These are phyloP conservation scores for Xanthorhoe designata DNA, from an alignment of 2,888 invertebrate species.

Conservation along the genomic window DNA sequence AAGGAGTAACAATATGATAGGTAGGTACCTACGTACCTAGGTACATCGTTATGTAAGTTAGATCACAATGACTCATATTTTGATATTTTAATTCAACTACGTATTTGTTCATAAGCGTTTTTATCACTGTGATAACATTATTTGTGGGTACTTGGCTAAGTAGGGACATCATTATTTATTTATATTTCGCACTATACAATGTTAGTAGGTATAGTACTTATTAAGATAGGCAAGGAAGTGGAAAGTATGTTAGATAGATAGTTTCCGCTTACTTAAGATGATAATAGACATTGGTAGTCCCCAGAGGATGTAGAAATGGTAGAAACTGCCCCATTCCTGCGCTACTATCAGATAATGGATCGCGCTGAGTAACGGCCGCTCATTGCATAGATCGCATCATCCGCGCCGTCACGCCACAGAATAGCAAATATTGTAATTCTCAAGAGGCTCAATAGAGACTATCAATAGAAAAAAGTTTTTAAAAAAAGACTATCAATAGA, in stretches of 20 bases:
- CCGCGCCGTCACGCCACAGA: background rate
- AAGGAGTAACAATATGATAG: background rate
- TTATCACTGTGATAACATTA: background rate
- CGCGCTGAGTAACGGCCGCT: constrained; percentile 26
- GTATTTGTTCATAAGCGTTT: background rate
- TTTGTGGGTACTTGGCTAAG: no score
- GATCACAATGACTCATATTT: background rate
- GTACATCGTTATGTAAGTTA: background rate
- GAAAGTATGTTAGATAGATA: background rate
- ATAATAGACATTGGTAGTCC: background rate
- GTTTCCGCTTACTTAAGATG: background rate
- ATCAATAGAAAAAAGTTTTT: no score
- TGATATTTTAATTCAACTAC: background rate
- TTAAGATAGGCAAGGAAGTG: no score
- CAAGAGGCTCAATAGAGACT: no score
- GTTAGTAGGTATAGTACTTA: no score
- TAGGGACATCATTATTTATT: no score
- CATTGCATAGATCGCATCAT: constrained; percentile 28
- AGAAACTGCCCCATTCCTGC: constrained; percentile 18
- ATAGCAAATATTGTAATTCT: no score
- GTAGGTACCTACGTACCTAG: background rate
- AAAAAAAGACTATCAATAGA: no score
- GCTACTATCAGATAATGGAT: constrained; percentile 43
- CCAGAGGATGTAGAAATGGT: constrained; percentile 17
- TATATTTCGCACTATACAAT: no score